These are phyloP conservation scores for Heliconius charithonia DNA, from an alignment of 2,888 invertebrate genomes.

Conservation along the genomic window DNA sequence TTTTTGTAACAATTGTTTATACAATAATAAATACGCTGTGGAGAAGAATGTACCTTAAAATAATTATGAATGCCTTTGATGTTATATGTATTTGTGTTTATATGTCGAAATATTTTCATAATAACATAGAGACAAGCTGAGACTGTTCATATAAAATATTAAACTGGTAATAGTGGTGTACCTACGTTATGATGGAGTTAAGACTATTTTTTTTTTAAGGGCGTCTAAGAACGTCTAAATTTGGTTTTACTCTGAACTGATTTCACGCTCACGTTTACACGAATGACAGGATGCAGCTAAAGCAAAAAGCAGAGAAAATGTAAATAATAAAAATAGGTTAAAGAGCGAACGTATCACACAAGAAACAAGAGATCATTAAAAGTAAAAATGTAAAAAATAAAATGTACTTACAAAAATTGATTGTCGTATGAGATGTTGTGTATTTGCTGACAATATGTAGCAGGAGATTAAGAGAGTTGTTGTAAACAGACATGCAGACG, in stretches of 20 bases:
- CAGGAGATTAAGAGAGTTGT: conserved; percentile 89
- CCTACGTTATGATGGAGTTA: too few relatives aligned
- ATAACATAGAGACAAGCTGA: too few relatives aligned
- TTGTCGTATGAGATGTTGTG: conserved; percentile 89
- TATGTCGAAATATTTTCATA: too few relatives aligned
- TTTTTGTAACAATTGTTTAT: too few relatives aligned
- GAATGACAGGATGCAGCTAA: background rate
- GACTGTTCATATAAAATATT: background rate
- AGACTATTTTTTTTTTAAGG: too few relatives aligned
- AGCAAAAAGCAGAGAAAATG: background rate
- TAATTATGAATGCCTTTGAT: too few relatives aligned
- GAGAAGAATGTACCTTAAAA: too few relatives aligned
- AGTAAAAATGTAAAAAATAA: background rate
- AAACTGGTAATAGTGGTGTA: background rate
- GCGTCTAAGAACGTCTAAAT: background rate
- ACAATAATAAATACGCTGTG: too few relatives aligned
- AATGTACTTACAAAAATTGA: conserved; percentile 89
- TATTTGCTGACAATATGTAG: conserved; percentile 91
- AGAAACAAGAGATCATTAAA: background rate
- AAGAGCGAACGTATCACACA: background rate
- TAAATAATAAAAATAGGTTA: background rate
- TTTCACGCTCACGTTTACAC: background rate
- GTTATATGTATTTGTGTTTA: too few relatives aligned
- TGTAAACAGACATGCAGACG: conserved; percentile 91
- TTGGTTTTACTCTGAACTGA: background rate